A percentile compares a stretch with the other conserved stretches of the same genome.
Conservation (phyloP, 2,797 vertebrate species). For the Galagoides demidoff region DNA sequence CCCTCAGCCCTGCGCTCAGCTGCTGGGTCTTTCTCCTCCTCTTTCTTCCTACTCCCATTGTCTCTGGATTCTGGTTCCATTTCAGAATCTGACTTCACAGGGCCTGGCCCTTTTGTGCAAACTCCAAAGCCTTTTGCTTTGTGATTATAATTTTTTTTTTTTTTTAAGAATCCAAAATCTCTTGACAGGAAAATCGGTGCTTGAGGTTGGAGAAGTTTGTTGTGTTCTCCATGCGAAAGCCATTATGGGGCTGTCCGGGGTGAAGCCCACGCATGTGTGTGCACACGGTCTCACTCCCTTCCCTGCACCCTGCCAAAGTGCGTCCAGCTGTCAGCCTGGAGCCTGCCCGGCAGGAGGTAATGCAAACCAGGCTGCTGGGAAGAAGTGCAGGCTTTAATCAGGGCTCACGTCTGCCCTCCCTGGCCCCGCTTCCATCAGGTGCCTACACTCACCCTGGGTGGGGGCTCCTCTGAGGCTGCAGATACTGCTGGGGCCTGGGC, state of each 20-base stretch:
- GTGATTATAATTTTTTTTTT: conserved; percentile 85
- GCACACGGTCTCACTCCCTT: conserved; percentile 68
- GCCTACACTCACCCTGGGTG: neutral
- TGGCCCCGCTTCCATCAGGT: neutral
- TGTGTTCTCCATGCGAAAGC: conserved; percentile 87
- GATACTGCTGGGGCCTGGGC: fast-evolving
- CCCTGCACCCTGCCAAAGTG: conserved; percentile 79
- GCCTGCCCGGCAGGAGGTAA: conserved; percentile 68
- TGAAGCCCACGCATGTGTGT: conserved; percentile 58
- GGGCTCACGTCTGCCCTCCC: neutral
- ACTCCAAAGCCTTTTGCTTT: conserved; percentile 85
- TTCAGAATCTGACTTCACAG: conserved; percentile 84
- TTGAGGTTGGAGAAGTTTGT: conserved; percentile 83
- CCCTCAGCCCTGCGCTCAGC: neutral
- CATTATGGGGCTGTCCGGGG: conserved; percentile 81
- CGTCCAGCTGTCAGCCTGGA: conserved; percentile 85
- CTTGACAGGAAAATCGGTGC: conserved; percentile 91
- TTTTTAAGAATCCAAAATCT: conserved; percentile 83
- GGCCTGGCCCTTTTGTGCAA: conserved; percentile 82
- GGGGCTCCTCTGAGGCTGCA: neutral
- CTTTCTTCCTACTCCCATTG: conserved; percentile 74
- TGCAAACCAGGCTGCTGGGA: conserved; percentile 63
- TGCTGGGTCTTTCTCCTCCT: neutral
- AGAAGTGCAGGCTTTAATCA: neutral
- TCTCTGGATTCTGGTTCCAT: conserved; percentile 78